phyloP scores from a whole-genome alignment of 2,113 vertebrate species.

The Zosterops japonicus region DNA sequence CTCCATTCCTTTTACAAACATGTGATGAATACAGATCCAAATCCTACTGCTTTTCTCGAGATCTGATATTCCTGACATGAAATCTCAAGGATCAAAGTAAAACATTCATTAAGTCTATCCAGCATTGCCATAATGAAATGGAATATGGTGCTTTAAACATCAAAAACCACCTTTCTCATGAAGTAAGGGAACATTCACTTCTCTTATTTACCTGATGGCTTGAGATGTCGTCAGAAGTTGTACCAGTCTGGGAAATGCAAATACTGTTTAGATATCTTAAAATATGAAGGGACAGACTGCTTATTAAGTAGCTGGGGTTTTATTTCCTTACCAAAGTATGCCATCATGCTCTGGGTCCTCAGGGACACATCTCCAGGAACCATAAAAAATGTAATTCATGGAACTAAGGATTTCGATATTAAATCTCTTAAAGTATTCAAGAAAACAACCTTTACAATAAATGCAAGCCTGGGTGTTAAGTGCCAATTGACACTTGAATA shows the following conservation, averaged over 20 bases:
- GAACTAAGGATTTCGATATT: conserved; percentile 46
- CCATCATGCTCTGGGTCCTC: conserved; percentile 32
- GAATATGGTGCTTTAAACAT: conserved; percentile 44
- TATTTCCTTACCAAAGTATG: conserved; percentile 50
- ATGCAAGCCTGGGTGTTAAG: conserved; percentile 13
- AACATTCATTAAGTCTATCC: conserved; percentile 51
- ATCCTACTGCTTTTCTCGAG: background rate
- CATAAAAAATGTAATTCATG: conserved; percentile 48
- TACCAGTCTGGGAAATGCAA: conserved; percentile 12
- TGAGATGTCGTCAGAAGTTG: conserved; percentile 4
- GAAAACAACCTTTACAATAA: conserved; percentile 30
- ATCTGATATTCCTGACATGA: conserved; percentile 52
- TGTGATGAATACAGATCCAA: conserved; percentile 52
- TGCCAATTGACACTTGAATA: conserved; percentile 22
- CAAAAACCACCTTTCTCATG: conserved; percentile 1
- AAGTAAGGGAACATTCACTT: background rate
- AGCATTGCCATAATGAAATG: conserved; percentile 33
- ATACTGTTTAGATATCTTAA: conserved; percentile 18
- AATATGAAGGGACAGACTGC: conserved; percentile 27
- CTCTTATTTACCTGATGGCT: background rate
- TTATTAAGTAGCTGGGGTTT: conserved; percentile 31
- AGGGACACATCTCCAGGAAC: conserved; percentile 8
- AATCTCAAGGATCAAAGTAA: conserved; percentile 52
- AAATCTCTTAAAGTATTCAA: background rate
- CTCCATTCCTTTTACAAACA: conserved; percentile 57